These are phyloP conservation scores for Acanthurus tractus DNA, from an alignment of 2,797 vertebrate species.

Conservation along the genomic window DNA sequence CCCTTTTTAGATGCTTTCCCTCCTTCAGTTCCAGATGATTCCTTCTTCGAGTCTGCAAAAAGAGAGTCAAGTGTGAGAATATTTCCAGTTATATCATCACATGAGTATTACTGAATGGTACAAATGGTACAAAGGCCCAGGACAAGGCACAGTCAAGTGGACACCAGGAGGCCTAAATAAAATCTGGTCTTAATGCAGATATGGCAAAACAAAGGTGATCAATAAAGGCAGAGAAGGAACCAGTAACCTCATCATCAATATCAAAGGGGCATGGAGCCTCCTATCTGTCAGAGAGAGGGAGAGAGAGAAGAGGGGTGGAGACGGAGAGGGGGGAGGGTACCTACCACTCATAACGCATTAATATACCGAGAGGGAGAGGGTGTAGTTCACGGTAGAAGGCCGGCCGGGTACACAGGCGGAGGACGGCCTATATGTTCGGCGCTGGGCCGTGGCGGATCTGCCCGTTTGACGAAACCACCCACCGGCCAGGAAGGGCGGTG, in stretches of 20 bases:
- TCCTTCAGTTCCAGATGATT: slow-evolving; percentile 96
- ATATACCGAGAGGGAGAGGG: slow-evolving; percentile 91
- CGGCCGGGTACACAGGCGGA: slow-evolving; percentile 88
- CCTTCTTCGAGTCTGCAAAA: slow-evolving; percentile 95
- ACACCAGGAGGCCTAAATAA: slow-evolving; percentile 61
- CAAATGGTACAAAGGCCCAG: slow-evolving; percentile 32
- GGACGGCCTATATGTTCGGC: slow-evolving; percentile 96
- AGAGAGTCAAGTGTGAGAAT: slow-evolving; percentile 55
- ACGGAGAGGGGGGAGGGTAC: slow-evolving; percentile 93
- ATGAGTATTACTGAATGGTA: slow-evolving; percentile 17
- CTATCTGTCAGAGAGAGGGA: slow-evolving; percentile 69
- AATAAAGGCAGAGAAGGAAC: slow-evolving; percentile 70
- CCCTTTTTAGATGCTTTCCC: slow-evolving; percentile 96
- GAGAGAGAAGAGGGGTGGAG: slow-evolving; percentile 86
- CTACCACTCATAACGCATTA: slow-evolving; percentile 99
- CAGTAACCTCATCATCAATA: slow-evolving; percentile 77
- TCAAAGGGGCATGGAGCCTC: slow-evolving; percentile 66
- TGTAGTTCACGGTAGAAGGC: slow-evolving; percentile 94
- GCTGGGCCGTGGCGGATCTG: slow-evolving; percentile 94
- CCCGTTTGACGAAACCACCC: slow-evolving; percentile 94
- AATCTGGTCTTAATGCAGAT: slow-evolving; percentile 48
- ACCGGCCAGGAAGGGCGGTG: slow-evolving; percentile 88
- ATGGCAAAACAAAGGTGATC: slow-evolving; percentile 82
- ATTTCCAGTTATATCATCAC: slow-evolving; percentile 23
- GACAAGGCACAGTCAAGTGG: background rate